Percentiles rank a stretch among this genome's conserved stretches.
Conservation (phyloP, 2,888 invertebrate species). For the Leptinotarsa peninsularis region DNA sequence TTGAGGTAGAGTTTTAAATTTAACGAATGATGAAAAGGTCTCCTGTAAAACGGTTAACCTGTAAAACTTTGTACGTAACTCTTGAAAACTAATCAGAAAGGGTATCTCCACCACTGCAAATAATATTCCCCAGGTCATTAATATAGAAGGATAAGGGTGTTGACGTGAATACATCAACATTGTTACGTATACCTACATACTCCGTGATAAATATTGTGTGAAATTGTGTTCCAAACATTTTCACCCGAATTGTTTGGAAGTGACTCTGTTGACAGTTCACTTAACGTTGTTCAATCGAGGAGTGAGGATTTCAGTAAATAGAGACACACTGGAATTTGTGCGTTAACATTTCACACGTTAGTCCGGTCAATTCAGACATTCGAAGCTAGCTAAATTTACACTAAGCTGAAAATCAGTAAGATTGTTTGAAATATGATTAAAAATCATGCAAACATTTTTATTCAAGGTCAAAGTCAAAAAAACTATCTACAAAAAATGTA, state of each 20-base stretch:
- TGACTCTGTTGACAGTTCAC: background rate
- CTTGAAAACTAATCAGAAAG: background rate
- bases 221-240: background rate
- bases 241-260: background rate
- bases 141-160: conserved; percentile 12
- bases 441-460: no score
- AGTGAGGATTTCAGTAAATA: background rate
- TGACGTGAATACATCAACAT: conserved; percentile 9
- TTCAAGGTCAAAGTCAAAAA: no score
- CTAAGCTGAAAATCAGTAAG: no score
- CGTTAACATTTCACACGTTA: no score
- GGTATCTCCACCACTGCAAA: conserved; percentile 2
- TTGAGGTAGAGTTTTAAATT: background rate
- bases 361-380: no score
- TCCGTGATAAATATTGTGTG: conserved; percentile 1
- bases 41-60: background rate
- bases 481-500: no score
- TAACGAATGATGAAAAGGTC: background rate
- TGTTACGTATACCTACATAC: conserved; percentile 1
- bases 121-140: conserved; percentile 9
- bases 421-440: no score
- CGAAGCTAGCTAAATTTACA: no score
- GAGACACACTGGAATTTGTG: background rate
- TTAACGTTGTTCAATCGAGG: background rate
- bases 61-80: background rate